Percentiles rank a stretch among this genome's conserved stretches.
phyloP scores from a whole-genome alignment of 2,113 vertebrate genomes.

The Muscicapa adusta region DNA sequence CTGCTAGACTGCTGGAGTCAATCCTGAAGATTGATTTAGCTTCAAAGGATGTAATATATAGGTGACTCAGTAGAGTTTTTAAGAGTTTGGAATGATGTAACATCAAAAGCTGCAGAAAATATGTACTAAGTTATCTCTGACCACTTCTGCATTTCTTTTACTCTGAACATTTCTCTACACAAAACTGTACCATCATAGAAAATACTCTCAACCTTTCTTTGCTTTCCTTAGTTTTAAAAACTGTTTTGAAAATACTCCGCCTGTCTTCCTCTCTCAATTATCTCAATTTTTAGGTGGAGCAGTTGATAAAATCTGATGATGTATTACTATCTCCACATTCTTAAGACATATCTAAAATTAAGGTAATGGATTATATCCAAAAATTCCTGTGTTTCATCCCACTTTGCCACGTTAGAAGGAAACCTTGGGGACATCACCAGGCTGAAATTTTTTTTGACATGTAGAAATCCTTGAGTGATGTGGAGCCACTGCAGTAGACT shows the following conservation, averaged over 20 bases:
- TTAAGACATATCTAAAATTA: not conserved
- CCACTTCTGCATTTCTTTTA: not conserved
- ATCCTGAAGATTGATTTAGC: slow-evolving; percentile 15
- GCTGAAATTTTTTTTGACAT: not conserved
- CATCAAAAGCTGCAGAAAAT: not conserved
- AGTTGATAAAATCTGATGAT: not conserved
- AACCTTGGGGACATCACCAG: not conserved
- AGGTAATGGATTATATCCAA: not conserved
- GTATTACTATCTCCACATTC: not conserved
- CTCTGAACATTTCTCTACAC: not conserved
- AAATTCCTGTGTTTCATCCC: not conserved
- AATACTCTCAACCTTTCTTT: not conserved
- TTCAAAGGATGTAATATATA: not conserved
- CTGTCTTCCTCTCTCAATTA: not conserved
- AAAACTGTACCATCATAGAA: not conserved
- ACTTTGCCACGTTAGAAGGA: not conserved
- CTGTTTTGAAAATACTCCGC: not conserved
- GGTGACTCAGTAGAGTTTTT: not conserved
- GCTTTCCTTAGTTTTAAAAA: not conserved
- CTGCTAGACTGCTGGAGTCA: not conserved
- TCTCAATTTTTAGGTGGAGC: not conserved
- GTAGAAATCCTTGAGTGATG: not conserved
- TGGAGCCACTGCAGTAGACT: not conserved
- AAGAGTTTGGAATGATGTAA: not conserved
- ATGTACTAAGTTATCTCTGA: not conserved